Evolutionary conservation across 2,888 invertebrate species (phyloP), one percentile per base, ranked within the genome.

Genomic region (Melitaea athalia): DNA sequence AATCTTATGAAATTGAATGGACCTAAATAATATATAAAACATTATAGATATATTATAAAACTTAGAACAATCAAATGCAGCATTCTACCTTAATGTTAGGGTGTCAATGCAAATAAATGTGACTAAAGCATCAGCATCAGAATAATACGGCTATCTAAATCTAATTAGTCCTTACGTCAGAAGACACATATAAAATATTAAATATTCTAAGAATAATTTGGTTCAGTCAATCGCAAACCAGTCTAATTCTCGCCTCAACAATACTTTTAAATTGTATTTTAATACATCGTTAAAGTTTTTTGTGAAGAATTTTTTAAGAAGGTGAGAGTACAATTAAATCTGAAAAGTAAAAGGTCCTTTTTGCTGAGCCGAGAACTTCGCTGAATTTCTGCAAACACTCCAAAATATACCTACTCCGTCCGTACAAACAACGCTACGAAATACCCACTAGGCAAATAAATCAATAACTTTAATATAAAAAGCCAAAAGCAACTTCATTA

Each of bases 151-250:
- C 85, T 87, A 87, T 84, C 85, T 90, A 88, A 79, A 73, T 78
- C 85, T 88, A 89, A 80, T 79, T 78, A 80, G 77, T 79, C 79
- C 79, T 80, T 81, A 81, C 80, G 84, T 79, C 80, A 77, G 77
- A 81, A 82, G 78, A 78, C 78, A 83, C 79, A 82, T 86, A 87
- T 81, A 89, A 88, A 89, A 89, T 85, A 87, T 88, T 85, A 81
- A 85, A 82, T 79, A 85, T 76, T 79, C 81, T 86, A 86, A 81
- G 65, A 73, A 72, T 70, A 79, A 85, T 83, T 83, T 85, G 88
- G 84, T 83, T 91, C 92, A 91, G 91, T 92, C 92, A 81, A 86
- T 85, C 85, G 80, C 83, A 79, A 83, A 80, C 84, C 81, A 79
- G 74, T 75, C 73, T 74, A 79, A 83, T 88, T 88, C 89, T 85